Evolutionary conservation across 2,113 vertebrate species (phyloP), one percentile per base, ranked within the genome.

Genomic region (Amblyornis subalaris): DNA sequence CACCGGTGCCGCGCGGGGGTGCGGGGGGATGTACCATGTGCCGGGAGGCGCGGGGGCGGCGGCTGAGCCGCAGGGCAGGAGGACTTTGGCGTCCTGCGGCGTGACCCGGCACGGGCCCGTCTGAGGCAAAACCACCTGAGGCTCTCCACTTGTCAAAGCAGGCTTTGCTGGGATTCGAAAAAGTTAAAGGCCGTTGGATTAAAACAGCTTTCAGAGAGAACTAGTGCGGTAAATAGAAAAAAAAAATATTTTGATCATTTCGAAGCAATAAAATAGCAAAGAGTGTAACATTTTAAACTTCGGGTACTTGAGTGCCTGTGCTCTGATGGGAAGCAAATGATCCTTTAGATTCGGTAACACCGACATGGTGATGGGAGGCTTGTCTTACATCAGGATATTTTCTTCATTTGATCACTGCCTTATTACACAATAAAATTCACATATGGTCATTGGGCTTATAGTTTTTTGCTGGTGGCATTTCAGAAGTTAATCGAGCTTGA

Each of bases 61-160:
- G 29, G 70, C 33, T 1, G 42, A 4, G 54, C 42, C 12, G 54
- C 44, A 5, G 22, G 28, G 29, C 45, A 2, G 35, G 7, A 9
- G 45, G 45, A 50, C 74, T 29, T 4, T 11, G 31, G 8, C 10
- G 1, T 0, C 11, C 9, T 3, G 2, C 13, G 6, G 62, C 25
- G n/a, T 8, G 9, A 12, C 7, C 44, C 33, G 20, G 25, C 36
- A 3, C 2, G 13, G n/a, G 5, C 29, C 10, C 36, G 9, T 4
- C 29, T 3, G 6, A 3, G 4, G n/a, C 12, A 0, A 12, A 45
- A 17, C 5, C 42, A 7, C 17, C 26, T 3, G 9, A 14, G 19
- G 33, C 24, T 23, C 50, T 6, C 40, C 7, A 0, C n/a, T 6
- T 3, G 55, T 10, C 53, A 2, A 3, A 18, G 18, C 0, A 5